phyloP scores from a whole-genome alignment of 1,140 invertebrate species.

The Drosophila tristis region DNA sequence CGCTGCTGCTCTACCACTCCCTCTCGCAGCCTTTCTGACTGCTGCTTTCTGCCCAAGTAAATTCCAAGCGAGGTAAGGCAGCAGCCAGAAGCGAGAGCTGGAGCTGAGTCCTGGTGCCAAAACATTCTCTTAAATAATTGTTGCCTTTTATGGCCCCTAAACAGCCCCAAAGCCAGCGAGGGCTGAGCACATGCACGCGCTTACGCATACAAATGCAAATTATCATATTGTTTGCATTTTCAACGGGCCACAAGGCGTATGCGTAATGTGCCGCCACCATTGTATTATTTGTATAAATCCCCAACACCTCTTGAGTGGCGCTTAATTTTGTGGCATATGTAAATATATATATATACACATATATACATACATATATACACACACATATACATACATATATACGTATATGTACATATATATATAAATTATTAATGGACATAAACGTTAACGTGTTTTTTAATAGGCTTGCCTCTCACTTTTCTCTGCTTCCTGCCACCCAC shows the following conservation, averaged over 20 bases:
- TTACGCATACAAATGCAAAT: constrained; percentile 66
- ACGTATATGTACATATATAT: neutral
- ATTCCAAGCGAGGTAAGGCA: no score
- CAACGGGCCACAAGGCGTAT: constrained; percentile 54
- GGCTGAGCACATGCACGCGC: constrained; percentile 32
- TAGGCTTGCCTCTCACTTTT: constrained; percentile 28
- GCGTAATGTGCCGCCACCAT: constrained; percentile 44
- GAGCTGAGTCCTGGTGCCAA: no score
- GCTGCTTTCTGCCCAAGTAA: no score
- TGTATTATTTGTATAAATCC: constrained; percentile 47
- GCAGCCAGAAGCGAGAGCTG: no score
- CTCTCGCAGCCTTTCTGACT: no score
- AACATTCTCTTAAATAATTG: no score
- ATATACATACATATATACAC: no score
- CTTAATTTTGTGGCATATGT: constrained; percentile 64
- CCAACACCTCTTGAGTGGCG: constrained; percentile 51
- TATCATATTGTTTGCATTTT: constrained; percentile 58
- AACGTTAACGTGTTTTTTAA: constrained; percentile 61
- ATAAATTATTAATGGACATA: constrained; percentile 73
- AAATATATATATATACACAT: constrained; percentile 1
- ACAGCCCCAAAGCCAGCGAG: no score
- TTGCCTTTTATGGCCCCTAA: no score
- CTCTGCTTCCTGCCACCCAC: constrained; percentile 1
- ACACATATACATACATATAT: neutral
- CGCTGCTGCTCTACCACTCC: neutral